Percentiles rank a stretch among this genome's conserved stretches.
phyloP scores from a whole-genome alignment of 2,888 invertebrate species.

The Acanthosepion lycidas region DNA sequence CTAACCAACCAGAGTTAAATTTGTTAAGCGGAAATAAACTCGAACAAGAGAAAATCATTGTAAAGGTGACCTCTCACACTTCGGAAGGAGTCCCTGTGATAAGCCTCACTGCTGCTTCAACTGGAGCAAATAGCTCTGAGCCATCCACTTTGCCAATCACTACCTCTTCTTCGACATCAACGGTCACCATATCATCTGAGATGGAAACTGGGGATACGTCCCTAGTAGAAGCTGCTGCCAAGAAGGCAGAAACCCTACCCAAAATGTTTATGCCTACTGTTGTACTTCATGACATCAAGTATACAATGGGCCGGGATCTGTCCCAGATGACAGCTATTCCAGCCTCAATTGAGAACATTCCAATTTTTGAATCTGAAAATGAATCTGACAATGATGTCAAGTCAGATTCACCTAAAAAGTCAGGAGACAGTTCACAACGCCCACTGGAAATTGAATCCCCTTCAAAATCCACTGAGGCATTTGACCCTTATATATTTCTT shows the following conservation, averaged over 20 bases:
- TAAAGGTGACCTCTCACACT: slow-evolving; percentile 41
- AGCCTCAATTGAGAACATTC: slow-evolving; percentile 45
- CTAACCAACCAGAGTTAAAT: neutral
- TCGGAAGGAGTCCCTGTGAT: slow-evolving; percentile 45
- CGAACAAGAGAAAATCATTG: slow-evolving; percentile 42
- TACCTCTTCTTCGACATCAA: neutral
- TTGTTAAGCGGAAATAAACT: neutral
- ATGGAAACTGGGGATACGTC: slow-evolving; percentile 35
- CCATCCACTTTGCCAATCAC: neutral
- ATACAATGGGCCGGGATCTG: slow-evolving; percentile 38
- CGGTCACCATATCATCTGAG: neutral
- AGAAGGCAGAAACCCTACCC: slow-evolving; percentile 41
- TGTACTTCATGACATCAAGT: slow-evolving; percentile 43
- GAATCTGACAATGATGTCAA: slow-evolving; percentile 37
- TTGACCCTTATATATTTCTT: slow-evolving; percentile 44
- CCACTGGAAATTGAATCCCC: slow-evolving; percentile 33
- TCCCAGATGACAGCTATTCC: slow-evolving; percentile 44
- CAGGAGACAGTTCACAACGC: neutral
- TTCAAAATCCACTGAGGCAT: neutral
- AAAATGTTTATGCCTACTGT: slow-evolving; percentile 47
- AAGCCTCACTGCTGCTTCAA: slow-evolving; percentile 36
- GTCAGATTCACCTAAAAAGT: slow-evolving; percentile 35
- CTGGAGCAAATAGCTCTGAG: neutral
- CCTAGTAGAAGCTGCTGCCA: slow-evolving; percentile 38
- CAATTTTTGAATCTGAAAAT: slow-evolving; percentile 46